phyloP scores from a whole-genome alignment of 2,113 vertebrate species.

The Gymnarchus niloticus region DNA sequence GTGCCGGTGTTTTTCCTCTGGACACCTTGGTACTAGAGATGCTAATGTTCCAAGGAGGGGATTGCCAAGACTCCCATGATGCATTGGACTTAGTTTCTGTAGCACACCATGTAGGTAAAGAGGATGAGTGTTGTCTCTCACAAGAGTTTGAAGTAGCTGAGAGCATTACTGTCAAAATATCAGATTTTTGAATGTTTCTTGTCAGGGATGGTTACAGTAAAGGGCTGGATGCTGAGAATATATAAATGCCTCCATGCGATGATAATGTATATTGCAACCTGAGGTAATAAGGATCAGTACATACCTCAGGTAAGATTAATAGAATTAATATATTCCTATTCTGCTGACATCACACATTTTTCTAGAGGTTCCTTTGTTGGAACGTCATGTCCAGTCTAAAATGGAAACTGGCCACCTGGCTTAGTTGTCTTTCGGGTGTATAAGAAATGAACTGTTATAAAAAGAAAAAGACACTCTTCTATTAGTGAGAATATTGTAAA shows the following conservation, averaged over 20 bases:
- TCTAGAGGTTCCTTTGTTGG: slow-evolving; percentile 17
- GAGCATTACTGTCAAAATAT: not conserved
- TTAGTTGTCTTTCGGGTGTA: not conserved
- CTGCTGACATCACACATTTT: slow-evolving; percentile 31
- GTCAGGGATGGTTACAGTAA: not conserved
- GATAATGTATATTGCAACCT: not conserved
- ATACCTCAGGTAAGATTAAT: slow-evolving; percentile 17
- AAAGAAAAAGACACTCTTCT: not conserved
- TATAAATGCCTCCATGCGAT: not conserved
- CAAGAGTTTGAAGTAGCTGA: not conserved
- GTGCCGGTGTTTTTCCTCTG: not conserved
- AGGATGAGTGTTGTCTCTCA: not conserved
- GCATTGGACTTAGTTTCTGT: not conserved
- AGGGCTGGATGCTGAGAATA: not conserved
- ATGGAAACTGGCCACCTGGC: not conserved
- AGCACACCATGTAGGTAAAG: not conserved
- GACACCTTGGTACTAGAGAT: not conserved
- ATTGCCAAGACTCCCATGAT: not conserved
- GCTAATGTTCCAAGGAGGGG: not conserved
- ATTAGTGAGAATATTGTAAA: too few relatives aligned
- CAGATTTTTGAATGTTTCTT: not conserved
- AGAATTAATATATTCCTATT: slow-evolving; percentile 32
- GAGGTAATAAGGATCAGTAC: slow-evolving; percentile 26
- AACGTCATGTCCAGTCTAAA: slow-evolving; percentile 8
- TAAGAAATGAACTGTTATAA: not conserved